Conservation (phyloP, 2,888 invertebrate genomes). For the Chymomyza caudatula region DNA sequence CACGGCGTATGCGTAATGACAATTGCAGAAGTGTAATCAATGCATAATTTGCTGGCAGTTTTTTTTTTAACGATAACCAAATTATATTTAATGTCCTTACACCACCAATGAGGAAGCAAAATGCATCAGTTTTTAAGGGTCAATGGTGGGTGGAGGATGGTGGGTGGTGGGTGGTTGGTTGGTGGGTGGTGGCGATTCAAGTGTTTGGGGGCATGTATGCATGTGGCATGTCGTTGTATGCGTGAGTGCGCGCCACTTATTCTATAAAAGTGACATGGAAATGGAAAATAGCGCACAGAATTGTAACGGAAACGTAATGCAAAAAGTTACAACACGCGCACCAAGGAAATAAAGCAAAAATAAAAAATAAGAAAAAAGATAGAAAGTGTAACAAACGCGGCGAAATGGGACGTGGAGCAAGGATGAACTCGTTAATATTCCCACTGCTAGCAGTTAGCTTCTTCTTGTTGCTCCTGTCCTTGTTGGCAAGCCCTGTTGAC, state of each 20-base stretch:
- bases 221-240: constrained; percentile 1
- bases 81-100: constrained; percentile 48
- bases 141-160: neutral
- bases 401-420: constrained; percentile 7
- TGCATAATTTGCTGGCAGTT: constrained; percentile 65
- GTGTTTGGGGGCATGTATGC: neutral
- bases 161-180: neutral
- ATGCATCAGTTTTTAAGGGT: neutral
- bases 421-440: constrained; percentile 63
- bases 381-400: constrained; percentile 5
- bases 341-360: constrained; percentile 1
- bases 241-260: constrained; percentile 19
- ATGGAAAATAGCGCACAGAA: constrained; percentile 10
- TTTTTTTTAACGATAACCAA: constrained; percentile 28
- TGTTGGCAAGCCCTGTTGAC: constrained; percentile 24
- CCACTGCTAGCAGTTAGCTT: constrained; percentile 17
- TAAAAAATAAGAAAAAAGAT: neutral
- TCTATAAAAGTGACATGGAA: constrained; percentile 45
- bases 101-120: neutral
- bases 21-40: constrained; percentile 50
- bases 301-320: constrained; percentile 29
- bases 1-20: constrained; percentile 46
- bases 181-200: neutral
- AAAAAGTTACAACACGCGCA: constrained; percentile 18
- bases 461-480: constrained; percentile 7